Conservation (phyloP, 2,113 vertebrate genomes). For the Irena cyanogastra region DNA sequence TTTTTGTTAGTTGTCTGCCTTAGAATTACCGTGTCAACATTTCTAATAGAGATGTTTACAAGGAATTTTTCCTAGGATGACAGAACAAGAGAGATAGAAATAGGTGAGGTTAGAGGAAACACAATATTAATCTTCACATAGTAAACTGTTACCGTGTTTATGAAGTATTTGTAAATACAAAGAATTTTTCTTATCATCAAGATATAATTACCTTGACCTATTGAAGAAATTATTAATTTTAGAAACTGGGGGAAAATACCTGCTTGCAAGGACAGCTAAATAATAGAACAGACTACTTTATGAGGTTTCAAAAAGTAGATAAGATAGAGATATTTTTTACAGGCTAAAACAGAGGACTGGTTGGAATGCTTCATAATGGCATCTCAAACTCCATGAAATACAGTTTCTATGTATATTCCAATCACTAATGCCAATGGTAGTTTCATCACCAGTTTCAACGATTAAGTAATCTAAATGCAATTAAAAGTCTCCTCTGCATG, state of each 20-base stretch:
- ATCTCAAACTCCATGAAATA: background rate
- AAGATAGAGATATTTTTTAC: background rate
- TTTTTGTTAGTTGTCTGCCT: background rate
- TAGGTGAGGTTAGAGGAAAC: background rate
- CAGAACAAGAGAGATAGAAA: background rate
- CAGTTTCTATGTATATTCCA: background rate
- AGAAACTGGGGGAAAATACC: accelerated
- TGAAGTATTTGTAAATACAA: background rate
- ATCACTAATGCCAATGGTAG: background rate
- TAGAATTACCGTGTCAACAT: background rate
- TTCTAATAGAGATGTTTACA: background rate
- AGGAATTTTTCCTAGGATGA: background rate
- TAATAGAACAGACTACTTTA: background rate
- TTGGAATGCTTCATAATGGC: background rate
- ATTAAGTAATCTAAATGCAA: background rate
- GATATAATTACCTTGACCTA: background rate
- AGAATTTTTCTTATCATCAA: background rate
- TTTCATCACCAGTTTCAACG: background rate
- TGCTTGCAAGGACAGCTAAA: background rate
- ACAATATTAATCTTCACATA: background rate
- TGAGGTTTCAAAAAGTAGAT: background rate
- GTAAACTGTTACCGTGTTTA: background rate
- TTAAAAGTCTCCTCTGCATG: background rate
- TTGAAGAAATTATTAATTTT: background rate
- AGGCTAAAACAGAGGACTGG: background rate